Percentiles rank a stretch among this genome's conserved stretches.
These are phyloP conservation scores for Axea sp. DNA, from an alignment of 2,888 invertebrate genomes.

Conservation along the genomic window DNA sequence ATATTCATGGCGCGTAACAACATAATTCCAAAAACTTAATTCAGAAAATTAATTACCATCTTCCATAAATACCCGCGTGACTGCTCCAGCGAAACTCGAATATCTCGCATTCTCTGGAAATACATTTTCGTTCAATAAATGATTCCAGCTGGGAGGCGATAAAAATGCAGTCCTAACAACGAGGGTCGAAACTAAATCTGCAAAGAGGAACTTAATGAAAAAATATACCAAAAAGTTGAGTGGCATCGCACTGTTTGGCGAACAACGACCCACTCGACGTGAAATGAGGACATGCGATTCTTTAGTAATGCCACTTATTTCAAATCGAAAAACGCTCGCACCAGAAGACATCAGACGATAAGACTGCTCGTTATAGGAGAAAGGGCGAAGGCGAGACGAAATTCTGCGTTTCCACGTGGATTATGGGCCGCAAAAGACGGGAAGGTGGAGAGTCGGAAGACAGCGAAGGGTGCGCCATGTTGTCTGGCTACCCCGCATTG, in stretches of 20 bases:
- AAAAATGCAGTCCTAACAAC: constrained; percentile 16
- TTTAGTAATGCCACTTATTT: constrained; percentile 8
- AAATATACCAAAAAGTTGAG: too few relatives aligned
- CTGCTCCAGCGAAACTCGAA: constrained; percentile 4
- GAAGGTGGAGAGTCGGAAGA: constrained; percentile 46
- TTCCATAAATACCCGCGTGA: constrained; percentile 11
- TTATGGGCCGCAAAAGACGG: constrained; percentile 45
- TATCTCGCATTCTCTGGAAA: constrained; percentile 7
- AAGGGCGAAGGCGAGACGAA: constrained; percentile 23
- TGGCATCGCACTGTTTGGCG: too few relatives aligned
- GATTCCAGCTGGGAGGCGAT: constrained; percentile 5
- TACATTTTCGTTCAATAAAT: constrained; percentile 15
- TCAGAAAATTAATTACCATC: constrained; percentile 24
- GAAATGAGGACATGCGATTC: constrained; percentile 23
- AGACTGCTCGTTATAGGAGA: constrained; percentile 5
- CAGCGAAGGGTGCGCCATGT: constrained; percentile 74
- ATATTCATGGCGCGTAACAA: background rate
- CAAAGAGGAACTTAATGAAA: too few relatives aligned
- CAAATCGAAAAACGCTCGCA: constrained; percentile 20
- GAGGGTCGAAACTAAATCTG: too few relatives aligned
- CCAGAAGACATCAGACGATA: constrained; percentile 20
- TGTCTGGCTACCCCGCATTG: constrained; percentile 77
- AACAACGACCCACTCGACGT: constrained; percentile 14
- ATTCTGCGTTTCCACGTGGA: constrained; percentile 52
- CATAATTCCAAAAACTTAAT: constrained; percentile 25